phyloP scores from a whole-genome alignment of 2,888 invertebrate species.

The Netelia melanura region DNA sequence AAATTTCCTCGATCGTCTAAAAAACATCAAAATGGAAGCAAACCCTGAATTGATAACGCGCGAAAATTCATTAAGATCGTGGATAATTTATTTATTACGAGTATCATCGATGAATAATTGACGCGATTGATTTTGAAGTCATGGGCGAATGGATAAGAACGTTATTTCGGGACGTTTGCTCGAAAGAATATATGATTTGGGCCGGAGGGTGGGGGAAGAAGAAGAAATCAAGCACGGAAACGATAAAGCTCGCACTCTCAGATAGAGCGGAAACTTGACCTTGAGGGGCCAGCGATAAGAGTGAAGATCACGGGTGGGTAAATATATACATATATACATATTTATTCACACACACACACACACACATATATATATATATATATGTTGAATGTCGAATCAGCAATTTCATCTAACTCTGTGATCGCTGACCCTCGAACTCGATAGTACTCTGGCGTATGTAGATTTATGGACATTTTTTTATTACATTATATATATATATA shows the following conservation, averaged over 20 bases:
- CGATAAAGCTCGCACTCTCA: neutral
- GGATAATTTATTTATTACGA: too few species aligned
- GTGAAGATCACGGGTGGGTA: slow-evolving; percentile 10
- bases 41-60: too few species aligned
- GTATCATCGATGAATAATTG: too few species aligned
- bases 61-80: too few species aligned
- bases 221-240: neutral
- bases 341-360: too few species aligned
- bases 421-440: slow-evolving; percentile 21
- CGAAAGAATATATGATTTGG: neutral
- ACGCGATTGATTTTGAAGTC: too few species aligned
- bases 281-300: slow-evolving; percentile 19
- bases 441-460: slow-evolving; percentile 2
- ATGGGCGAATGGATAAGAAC: too few species aligned
- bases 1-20: too few species aligned
- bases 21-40: too few species aligned
- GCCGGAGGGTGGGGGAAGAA: neutral
- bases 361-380: neutral
- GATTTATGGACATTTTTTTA: neutral
- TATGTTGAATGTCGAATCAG: slow-evolving; percentile 8
- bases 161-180: neutral
- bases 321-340: neutral
- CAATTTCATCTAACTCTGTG: slow-evolving; percentile 29
- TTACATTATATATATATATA: too few species aligned
- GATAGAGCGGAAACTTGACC: slow-evolving; percentile 33